These are phyloP conservation scores for Mercenaria mercenaria DNA, from an alignment of 1,140 invertebrate species.

Conservation along the genomic window DNA sequence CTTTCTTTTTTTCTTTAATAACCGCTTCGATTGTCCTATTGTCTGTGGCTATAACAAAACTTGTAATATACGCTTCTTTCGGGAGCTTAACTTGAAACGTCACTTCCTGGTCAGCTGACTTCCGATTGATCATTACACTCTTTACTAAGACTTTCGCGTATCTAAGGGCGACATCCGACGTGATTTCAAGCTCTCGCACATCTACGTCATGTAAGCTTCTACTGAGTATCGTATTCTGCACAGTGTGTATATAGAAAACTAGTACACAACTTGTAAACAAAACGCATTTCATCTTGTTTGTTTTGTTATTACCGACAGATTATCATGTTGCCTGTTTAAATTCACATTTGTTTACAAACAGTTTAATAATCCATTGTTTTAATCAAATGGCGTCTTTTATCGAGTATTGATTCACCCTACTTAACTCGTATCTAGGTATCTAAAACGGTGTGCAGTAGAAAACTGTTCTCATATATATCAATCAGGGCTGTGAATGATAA, in stretches of 20 bases:
- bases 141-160: slow-evolving; percentile 8
- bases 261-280: too few species aligned
- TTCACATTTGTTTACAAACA: too few species aligned
- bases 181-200: not conserved
- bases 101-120: not conserved
- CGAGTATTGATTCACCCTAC: too few species aligned
- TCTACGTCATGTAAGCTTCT: not conserved
- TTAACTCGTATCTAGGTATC: too few species aligned
- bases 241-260: not conserved
- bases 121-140: not conserved
- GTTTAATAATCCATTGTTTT: too few species aligned
- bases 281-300: too few species aligned
- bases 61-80: slow-evolving; percentile 14
- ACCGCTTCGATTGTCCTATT: not conserved
- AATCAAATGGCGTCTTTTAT: too few species aligned
- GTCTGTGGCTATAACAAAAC: not conserved
- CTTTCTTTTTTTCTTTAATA: slow-evolving; percentile 11
- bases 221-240: not conserved
- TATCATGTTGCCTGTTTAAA: too few species aligned
- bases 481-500: too few species aligned
- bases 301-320: too few species aligned
- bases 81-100: slow-evolving; percentile 7
- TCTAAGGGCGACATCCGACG: not conserved
- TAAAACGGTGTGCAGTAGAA: too few species aligned
- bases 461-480: too few species aligned